Conservation (phyloP, 2,113 vertebrate genomes). For the Actenoides lindsayi region DNA sequence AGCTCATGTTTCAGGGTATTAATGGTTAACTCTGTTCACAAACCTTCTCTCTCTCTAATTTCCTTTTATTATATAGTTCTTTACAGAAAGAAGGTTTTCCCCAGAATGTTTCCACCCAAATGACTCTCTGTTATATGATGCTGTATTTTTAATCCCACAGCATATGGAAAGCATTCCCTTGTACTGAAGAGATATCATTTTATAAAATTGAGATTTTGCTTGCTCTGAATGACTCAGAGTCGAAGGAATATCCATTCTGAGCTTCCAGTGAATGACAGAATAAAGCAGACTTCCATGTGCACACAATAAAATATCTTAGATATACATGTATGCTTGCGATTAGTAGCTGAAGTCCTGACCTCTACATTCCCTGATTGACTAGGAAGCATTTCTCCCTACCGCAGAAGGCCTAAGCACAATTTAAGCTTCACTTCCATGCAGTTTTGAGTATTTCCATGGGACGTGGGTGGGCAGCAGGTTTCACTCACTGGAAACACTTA, state of each 20-base stretch:
- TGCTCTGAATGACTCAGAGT: not conserved
- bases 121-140: not conserved
- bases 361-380: not conserved
- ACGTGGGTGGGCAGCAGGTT: not conserved
- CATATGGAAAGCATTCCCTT: slow-evolving; percentile 40
- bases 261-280: not conserved
- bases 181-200: not conserved
- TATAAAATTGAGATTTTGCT: not conserved
- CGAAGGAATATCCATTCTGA: not conserved
- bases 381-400: not conserved
- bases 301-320: not conserved
- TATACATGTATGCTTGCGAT: not conserved
- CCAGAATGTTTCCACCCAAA: not conserved
- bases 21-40: not conserved
- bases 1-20: not conserved
- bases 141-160: slow-evolving; percentile 3
- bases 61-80: not conserved
- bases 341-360: not conserved
- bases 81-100: not conserved
- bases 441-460: not conserved
- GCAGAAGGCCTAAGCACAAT: not conserved
- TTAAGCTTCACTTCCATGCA: not conserved
- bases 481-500: not conserved
- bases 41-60: not conserved
- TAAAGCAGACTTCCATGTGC: not conserved